A percentile compares a stretch with the other conserved stretches of the same genome.
phyloP scores from a whole-genome alignment of 2,888 invertebrate genomes.

The Nemoura dubitans region DNA sequence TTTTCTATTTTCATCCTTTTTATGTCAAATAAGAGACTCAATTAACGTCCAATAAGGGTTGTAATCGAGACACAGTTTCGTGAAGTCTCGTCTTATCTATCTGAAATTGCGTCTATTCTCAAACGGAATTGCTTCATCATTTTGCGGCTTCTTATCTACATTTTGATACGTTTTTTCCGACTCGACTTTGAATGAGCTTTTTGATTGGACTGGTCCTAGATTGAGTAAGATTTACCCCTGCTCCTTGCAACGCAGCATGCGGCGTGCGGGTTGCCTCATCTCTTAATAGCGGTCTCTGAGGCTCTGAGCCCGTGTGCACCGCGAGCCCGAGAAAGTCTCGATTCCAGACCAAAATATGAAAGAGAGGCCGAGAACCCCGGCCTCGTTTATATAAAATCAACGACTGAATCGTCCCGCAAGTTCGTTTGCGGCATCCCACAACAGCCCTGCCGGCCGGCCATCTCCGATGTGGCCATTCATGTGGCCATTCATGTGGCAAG shows the following conservation, averaged over 20 bases:
- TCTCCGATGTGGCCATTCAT: not conserved
- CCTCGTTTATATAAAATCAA: not conserved
- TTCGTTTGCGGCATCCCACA: not conserved
- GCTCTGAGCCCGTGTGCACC: too few relatives aligned
- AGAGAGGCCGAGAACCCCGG: too few relatives aligned
- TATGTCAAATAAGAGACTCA: not conserved
- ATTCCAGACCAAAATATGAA: too few relatives aligned
- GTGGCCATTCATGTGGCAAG: not conserved
- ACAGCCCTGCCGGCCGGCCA: not conserved
- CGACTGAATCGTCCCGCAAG: not conserved
- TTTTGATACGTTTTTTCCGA: slow-evolving; percentile 12
- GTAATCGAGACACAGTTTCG: not conserved
- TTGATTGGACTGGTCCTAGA: not conserved
- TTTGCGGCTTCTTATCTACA: not conserved
- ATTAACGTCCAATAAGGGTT: not conserved
- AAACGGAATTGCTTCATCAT: slow-evolving; percentile 7
- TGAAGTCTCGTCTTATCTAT: not conserved
- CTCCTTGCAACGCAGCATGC: not conserved
- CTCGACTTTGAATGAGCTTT: slow-evolving; percentile 12
- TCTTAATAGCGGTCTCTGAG: too few relatives aligned
- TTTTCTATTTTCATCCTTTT: not conserved
- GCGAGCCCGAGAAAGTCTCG: too few relatives aligned
- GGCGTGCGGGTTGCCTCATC: too few relatives aligned
- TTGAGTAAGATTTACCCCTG: slow-evolving; percentile 1
- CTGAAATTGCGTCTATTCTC: slow-evolving; percentile 12